These are phyloP conservation scores for Cotesia vestalis DNA, from an alignment of 1,140 invertebrate genomes.

Conservation along the genomic window DNA sequence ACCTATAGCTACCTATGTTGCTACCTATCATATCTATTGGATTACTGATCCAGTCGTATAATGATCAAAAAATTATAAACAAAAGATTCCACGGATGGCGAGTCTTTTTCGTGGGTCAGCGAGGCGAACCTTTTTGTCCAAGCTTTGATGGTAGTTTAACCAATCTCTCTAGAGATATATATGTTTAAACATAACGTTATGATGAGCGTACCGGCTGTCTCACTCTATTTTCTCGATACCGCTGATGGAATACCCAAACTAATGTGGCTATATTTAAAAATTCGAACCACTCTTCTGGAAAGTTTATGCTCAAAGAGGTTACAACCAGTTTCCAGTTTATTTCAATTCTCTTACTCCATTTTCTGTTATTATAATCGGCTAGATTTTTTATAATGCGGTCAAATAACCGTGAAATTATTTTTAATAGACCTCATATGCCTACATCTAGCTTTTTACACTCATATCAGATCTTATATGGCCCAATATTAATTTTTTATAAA, in stretches of 20 bases:
- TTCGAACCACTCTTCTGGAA: conserved; percentile 64
- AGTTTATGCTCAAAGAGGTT: conserved; percentile 61
- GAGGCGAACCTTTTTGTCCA: conserved; percentile 61
- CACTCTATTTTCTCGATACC: conserved; percentile 44
- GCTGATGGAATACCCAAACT: conserved; percentile 53
- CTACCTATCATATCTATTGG: conserved; percentile 43
- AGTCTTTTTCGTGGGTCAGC: conserved; percentile 66
- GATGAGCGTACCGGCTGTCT: background rate
- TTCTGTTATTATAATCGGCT: too few species aligned
- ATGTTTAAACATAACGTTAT: too few species aligned
- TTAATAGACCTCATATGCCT: too few species aligned
- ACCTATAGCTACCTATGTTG: too few species aligned
- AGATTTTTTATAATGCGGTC: too few species aligned
- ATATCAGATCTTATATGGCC: too few species aligned
- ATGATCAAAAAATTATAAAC: conserved; percentile 68
- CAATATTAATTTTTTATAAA: too few species aligned
- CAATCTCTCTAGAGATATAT: too few species aligned
- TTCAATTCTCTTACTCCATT: too few species aligned
- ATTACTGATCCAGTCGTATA: conserved; percentile 61
- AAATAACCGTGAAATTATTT: too few species aligned
- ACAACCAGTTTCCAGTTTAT: too few species aligned
- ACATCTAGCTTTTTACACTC: too few species aligned
- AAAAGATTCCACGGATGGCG: conserved; percentile 67
- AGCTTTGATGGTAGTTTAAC: conserved; percentile 59
- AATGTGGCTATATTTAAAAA: conserved; percentile 65